Evolutionary conservation across 2,888 invertebrate genomes (phyloP).

Genomic region (Sarcophaga rosellei): DNA sequence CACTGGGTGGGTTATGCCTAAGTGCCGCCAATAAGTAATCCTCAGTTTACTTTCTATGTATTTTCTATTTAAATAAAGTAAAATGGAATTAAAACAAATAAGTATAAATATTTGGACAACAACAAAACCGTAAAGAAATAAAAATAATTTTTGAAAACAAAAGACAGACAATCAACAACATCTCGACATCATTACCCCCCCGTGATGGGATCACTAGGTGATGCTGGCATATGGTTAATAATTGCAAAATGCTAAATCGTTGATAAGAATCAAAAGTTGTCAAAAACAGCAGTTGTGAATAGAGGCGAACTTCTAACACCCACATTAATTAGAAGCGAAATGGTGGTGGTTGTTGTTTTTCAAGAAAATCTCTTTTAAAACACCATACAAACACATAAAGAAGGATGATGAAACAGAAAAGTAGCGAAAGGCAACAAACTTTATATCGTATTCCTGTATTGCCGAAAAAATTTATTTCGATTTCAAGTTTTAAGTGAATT

Average conservation of each 20-base stretch:
- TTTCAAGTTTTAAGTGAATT: too few relatives aligned
- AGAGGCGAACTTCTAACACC: background rate
- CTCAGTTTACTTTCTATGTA: too few relatives aligned
- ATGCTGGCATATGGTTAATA: conserved; percentile 39
- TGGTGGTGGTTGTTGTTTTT: background rate
- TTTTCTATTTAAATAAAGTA: too few relatives aligned
- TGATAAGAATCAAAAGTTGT: conserved; percentile 41
- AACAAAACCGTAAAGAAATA: background rate
- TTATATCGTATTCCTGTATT: too few relatives aligned
- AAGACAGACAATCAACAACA: background rate
- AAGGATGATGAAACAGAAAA: background rate
- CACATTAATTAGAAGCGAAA: background rate
- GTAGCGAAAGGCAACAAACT: conserved; percentile 8
- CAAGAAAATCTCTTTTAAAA: background rate
- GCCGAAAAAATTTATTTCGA: too few relatives aligned
- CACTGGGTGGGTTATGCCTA: too few relatives aligned
- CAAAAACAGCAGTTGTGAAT: conserved; percentile 3
- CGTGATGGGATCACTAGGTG: background rate
- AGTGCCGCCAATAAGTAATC: too few relatives aligned
- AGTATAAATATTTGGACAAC: background rate
- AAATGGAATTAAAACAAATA: too few relatives aligned
- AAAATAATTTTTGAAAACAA: background rate
- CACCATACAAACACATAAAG: background rate
- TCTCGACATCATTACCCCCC: background rate
- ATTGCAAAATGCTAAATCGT: conserved; percentile 30